Evolutionary conservation across 2,888 invertebrate species (phyloP).

Genomic region (Scelioninae gen. 1): DNA sequence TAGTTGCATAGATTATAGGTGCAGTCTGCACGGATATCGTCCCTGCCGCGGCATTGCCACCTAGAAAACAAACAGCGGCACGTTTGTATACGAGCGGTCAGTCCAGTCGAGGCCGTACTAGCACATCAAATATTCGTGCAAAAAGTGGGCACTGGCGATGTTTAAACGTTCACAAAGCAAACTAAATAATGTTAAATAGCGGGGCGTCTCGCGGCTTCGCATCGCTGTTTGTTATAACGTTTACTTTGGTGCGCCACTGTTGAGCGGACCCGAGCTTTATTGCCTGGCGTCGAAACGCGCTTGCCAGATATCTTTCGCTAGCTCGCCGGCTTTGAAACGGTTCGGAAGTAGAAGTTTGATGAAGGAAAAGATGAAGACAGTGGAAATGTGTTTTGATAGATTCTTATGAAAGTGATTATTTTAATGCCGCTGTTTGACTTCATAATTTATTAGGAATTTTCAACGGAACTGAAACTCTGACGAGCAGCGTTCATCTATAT

Average conservation of each 20-base stretch:
- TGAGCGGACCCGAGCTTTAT: constrained; percentile 76
- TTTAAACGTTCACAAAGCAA: constrained; percentile 83
- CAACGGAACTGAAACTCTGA: too few species aligned
- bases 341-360: too few species aligned
- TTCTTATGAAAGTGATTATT: too few species aligned
- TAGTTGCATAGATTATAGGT: constrained; percentile 69
- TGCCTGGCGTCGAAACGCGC: constrained; percentile 79
- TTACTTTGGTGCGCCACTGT: constrained; percentile 82
- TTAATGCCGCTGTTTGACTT: too few species aligned
- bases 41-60: constrained; percentile 69
- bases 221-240: constrained; percentile 82
- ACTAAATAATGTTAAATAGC: constrained; percentile 84
- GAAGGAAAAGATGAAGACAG: too few species aligned
- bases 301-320: constrained; percentile 81
- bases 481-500: too few species aligned
- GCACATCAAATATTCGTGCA: constrained; percentile 79
- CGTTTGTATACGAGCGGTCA: constrained; percentile 72
- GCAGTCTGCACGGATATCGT: constrained; percentile 58
- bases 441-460: too few species aligned
- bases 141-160: constrained; percentile 80
- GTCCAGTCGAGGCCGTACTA: constrained; percentile 69
- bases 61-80: constrained; percentile 81
- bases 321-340: constrained; percentile 73
- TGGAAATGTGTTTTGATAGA: too few species aligned
- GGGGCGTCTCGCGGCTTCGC: constrained; percentile 78